Evolutionary conservation across 2,888 invertebrate genomes (phyloP).

Genomic region (Gisinianus flammeolus): DNA sequence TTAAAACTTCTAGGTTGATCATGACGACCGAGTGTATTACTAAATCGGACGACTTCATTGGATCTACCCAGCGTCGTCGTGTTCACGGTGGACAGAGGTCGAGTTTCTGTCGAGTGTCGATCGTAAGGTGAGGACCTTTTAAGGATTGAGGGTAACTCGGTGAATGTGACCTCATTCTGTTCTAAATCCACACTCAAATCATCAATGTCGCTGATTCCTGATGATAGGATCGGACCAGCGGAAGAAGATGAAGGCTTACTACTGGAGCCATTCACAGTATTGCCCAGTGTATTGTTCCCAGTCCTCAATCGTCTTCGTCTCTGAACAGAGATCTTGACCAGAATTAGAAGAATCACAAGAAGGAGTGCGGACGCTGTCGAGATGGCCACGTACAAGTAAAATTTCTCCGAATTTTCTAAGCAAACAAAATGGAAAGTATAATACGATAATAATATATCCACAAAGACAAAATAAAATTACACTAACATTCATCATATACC

Average conservation of each 20-base stretch:
- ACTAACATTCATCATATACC: not conserved
- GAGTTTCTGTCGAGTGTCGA: slow-evolving; percentile 14
- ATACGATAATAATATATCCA: not conserved
- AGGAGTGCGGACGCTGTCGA: slow-evolving; percentile 76
- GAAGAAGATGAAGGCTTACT: slow-evolving; percentile 65
- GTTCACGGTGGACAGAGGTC: slow-evolving; percentile 58
- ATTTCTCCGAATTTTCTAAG: slow-evolving; percentile 77
- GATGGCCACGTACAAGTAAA: slow-evolving; percentile 82
- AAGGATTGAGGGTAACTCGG: slow-evolving; percentile 56
- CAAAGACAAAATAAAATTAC: not conserved
- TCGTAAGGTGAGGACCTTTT: slow-evolving; percentile 44
- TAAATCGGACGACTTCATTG: slow-evolving; percentile 58
- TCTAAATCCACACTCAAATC: slow-evolving; percentile 55
- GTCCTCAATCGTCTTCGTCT: slow-evolving; percentile 67
- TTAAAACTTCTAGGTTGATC: slow-evolving; percentile 55
- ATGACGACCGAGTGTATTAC: slow-evolving; percentile 50
- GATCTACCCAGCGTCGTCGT: slow-evolving; percentile 61
- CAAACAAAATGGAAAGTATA: slow-evolving; percentile 27
- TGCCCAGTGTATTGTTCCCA: slow-evolving; percentile 35
- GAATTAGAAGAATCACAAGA: slow-evolving; percentile 73
- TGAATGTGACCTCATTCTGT: slow-evolving; percentile 43
- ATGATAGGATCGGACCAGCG: slow-evolving; percentile 79
- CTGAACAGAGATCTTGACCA: slow-evolving; percentile 68
- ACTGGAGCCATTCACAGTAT: slow-evolving; percentile 27
- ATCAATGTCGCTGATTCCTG: slow-evolving; percentile 85